A percentile compares a stretch with the other conserved stretches of the same genome.
Conservation (phyloP, 2,888 invertebrate genomes). For the Sepiola atlantica region DNA sequence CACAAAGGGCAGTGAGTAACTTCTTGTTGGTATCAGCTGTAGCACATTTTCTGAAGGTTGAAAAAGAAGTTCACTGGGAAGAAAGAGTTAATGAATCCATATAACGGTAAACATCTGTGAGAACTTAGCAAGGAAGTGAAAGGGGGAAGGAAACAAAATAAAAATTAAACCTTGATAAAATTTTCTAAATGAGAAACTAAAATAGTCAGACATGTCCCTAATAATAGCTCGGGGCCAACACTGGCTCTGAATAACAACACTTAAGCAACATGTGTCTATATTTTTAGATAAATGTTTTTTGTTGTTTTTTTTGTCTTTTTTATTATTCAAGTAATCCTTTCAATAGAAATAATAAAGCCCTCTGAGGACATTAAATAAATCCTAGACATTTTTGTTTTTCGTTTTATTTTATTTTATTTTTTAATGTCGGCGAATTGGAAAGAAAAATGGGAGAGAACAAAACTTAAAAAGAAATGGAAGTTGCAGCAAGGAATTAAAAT, state of each 20-base stretch:
- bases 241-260: neutral
- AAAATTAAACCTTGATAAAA: neutral
- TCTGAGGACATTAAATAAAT: slow-evolving; percentile 32
- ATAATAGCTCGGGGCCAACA: slow-evolving; percentile 20
- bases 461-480: neutral
- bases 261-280: slow-evolving; percentile 6
- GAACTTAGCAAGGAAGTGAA: neutral
- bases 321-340: neutral
- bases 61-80: no score
- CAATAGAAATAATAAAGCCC: slow-evolving; percentile 6
- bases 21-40: no score
- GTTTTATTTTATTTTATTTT: neutral
- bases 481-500: neutral
- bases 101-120: neutral
- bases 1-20: no score
- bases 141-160: neutral
- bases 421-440: neutral
- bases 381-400: neutral
- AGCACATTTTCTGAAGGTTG: no score
- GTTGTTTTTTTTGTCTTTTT: neutral
- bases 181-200: neutral
- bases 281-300: slow-evolving; percentile 12
- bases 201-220: slow-evolving; percentile 10
- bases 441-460: neutral
- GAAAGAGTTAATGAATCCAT: neutral